phyloP scores from a whole-genome alignment of 2,113 vertebrate genomes.

The Vombatus ursinus region DNA sequence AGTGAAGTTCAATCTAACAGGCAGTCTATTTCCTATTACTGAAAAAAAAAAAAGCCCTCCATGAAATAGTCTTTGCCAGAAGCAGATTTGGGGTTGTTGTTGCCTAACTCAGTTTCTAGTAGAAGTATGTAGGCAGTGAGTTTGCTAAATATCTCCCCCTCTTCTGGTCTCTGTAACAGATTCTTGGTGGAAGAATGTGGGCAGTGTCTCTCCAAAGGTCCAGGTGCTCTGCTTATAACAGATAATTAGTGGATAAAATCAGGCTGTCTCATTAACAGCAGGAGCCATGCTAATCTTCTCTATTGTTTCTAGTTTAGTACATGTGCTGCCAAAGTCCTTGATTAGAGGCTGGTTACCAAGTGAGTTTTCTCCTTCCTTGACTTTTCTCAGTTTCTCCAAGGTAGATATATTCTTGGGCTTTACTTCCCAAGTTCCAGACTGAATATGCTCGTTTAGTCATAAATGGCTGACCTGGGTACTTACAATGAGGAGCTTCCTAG shows the following conservation, averaged over 20 bases:
- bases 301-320: neutral
- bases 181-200: neutral
- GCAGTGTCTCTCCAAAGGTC: neutral
- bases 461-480: neutral
- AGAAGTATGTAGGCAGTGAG: neutral
- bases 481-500: neutral
- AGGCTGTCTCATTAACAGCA: neutral
- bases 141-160: neutral
- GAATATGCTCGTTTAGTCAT: neutral
- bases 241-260: slow-evolving; percentile 2
- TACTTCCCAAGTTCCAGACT: neutral
- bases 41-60: neutral
- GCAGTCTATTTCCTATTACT: neutral
- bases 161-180: neutral
- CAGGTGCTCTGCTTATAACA: neutral
- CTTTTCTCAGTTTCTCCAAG: neutral
- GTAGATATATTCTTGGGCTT: neutral
- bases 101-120: neutral
- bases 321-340: neutral
- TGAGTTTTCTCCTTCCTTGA: neutral
- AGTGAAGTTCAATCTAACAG: neutral
- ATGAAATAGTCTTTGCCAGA: neutral
- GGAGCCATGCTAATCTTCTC: neutral
- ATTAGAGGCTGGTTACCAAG: neutral
- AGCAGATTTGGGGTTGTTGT: neutral